Conservation (phyloP, 2,888 invertebrate species). For the Volucella inflata region DNA sequence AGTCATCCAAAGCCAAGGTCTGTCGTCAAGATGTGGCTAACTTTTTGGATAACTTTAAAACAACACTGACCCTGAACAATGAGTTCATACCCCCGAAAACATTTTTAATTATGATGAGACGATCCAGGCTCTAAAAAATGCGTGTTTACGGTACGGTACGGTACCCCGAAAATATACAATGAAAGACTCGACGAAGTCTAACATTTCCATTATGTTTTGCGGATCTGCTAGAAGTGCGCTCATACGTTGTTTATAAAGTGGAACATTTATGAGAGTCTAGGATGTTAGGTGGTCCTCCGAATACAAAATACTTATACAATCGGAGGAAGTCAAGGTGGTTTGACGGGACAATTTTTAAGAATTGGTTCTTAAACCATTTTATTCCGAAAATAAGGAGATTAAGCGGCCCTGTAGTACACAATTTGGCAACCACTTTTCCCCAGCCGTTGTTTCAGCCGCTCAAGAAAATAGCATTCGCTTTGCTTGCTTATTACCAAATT, state of each 20-base stretch:
- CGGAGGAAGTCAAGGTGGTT: slow-evolving; percentile 6
- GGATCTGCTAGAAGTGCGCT: too few species aligned
- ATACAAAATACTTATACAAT: slow-evolving; percentile 11
- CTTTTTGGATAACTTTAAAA: too few species aligned
- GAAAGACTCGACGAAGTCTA: too few species aligned
- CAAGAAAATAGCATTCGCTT: slow-evolving; percentile 22
- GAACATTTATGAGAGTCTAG: slow-evolving; percentile 11
- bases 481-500: slow-evolving; percentile 15
- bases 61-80: too few species aligned
- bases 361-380: too few species aligned
- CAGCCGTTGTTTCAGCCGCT: slow-evolving; percentile 12
- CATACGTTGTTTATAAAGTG: slow-evolving; percentile 20
- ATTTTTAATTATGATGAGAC: slow-evolving; percentile 26
- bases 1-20: too few species aligned
- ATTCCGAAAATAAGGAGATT: background rate
- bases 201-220: too few species aligned
- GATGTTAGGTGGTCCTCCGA: slow-evolving; percentile 26
- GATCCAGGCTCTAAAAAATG: slow-evolving; percentile 26
- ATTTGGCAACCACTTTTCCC: slow-evolving; percentile 33
- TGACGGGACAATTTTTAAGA: slow-evolving; percentile 1
- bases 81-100: too few species aligned
- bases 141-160: slow-evolving; percentile 16
- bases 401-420: slow-evolving; percentile 11
- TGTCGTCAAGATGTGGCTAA: too few species aligned
- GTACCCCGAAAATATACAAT: slow-evolving; percentile 13